A percentile compares a stretch with the other conserved stretches of the same genome.
Evolutionary conservation across 2,113 vertebrate species (phyloP).

Genomic region (Brachyhypopomus gauderio): DNA sequence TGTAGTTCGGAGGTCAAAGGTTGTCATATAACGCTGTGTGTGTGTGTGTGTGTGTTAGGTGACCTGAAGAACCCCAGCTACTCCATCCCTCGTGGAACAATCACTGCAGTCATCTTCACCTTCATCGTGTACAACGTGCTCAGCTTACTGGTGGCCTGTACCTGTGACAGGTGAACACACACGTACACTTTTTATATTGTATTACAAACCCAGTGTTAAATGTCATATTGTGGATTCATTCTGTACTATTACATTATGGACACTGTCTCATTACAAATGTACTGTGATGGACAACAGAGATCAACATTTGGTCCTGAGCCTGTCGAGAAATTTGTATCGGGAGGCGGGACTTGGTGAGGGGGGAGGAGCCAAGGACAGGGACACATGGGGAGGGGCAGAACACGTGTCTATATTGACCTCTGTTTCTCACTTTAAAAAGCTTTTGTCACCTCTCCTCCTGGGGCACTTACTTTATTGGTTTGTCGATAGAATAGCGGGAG

Average conservation of each 20-base stretch:
- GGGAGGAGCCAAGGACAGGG: not conserved
- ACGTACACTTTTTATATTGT: not conserved
- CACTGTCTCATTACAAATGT: too few relatives aligned
- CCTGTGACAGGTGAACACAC: slow-evolving; percentile 80
- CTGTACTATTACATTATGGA: too few relatives aligned
- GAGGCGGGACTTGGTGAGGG: not conserved
- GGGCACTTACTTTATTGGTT: not conserved
- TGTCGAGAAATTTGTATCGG: not conserved
- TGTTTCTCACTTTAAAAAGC: not conserved
- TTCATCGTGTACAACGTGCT: slow-evolving; percentile 86
- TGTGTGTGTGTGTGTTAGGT: slow-evolving; percentile 68
- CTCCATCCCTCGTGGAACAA: slow-evolving; percentile 88
- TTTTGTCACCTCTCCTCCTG: not conserved
- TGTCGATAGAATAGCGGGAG: not conserved
- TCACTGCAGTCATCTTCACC: slow-evolving; percentile 88
- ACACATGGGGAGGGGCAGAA: not conserved
- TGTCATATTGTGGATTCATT: too few relatives aligned
- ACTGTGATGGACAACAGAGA: too few relatives aligned
- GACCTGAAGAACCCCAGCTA: slow-evolving; percentile 88
- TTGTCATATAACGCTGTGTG: not conserved
- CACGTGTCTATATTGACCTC: not conserved
- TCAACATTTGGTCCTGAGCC: too few relatives aligned
- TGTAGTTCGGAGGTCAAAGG: slow-evolving; percentile 48
- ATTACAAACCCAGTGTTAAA: too few relatives aligned
- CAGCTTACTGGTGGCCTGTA: slow-evolving; percentile 81